Base-by-base conservation (phyloP, 2,113 vertebrate genomes). In the Syngnathoides biaculeatus region DNA sequence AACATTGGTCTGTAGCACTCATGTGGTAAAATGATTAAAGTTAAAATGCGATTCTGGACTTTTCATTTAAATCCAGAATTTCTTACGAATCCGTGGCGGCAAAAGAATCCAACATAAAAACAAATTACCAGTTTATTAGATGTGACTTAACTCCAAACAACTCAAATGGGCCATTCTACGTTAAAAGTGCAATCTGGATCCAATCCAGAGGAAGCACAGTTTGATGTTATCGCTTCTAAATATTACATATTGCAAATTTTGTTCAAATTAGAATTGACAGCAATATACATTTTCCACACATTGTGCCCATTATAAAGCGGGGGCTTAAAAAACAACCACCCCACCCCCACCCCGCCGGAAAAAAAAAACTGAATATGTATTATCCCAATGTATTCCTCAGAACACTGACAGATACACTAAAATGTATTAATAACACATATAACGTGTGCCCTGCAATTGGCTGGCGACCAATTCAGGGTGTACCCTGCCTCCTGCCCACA, bases 11-110 rank as follows among this genome's bases (percentile, higher is more conserved):
- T 30, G 26, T 17, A 19, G 55, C 15, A 30, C 15, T 57, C 55
- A 57, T 30, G 55, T 57, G 55, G 55, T 57, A 57, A 57, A 57
- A 57, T 30, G 55, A 57, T 57, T 57, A 5, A 56, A 56, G 55
- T 30, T 56, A 4, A 57, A 57, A 57, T 35, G 55, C 17, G 52
- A 57, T 27, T 30, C 15, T 30, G 7, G 8, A 26, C 30, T 14
- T 57, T 50, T 11, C 48, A 52, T n/a, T 1, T n/a, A 5, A 52
- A 52, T 20, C 20, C 48, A 52, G 52, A 12, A 55, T 55, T 55
- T 55, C 22, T 13, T 26, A 55, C 13, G 10, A 22, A 53, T 24
- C 9, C 10, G 13, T 24, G n/a, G 43, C 3, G 43, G 11, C 10
- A 52, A 3, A n/a, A 52, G 9, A 52, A 52, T 10, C 5, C 5